These are phyloP conservation scores for Garrulus glandarius DNA, from an alignment of 2,797 vertebrate species.

Conservation along the genomic window DNA sequence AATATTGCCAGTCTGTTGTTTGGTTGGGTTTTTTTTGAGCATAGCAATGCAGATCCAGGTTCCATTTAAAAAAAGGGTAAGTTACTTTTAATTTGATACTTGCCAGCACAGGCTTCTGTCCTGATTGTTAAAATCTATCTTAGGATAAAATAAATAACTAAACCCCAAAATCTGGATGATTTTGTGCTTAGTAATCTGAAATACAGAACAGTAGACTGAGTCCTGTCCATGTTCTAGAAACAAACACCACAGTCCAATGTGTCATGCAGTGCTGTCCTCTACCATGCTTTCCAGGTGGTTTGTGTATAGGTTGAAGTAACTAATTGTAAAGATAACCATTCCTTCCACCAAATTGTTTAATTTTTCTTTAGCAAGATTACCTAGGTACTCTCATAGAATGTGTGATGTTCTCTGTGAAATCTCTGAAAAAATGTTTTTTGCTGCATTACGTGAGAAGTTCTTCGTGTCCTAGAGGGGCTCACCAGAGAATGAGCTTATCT, in stretches of 20 bases:
- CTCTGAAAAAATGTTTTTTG: neutral
- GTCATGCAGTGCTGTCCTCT: neutral
- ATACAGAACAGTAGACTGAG: neutral
- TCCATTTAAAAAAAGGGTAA: neutral
- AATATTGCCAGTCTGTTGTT: neutral
- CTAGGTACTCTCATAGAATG: neutral
- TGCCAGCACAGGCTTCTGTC: neutral
- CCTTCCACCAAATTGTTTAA: neutral
- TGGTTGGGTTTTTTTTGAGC: neutral
- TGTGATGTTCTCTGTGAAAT: neutral
- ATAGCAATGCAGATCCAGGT: neutral
- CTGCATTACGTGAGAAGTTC: neutral
- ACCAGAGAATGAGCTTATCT: neutral
- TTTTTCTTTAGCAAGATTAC: neutral
- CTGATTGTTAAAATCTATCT: neutral
- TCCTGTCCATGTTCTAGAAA: neutral
- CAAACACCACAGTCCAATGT: neutral
- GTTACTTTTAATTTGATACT: neutral
- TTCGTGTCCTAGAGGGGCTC: neutral
- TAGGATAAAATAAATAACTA: neutral
- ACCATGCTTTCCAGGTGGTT: neutral
- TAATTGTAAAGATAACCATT: neutral
- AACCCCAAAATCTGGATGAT: neutral
- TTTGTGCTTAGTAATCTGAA: neutral
- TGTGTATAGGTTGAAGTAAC: neutral